phyloP scores from a whole-genome alignment of 2,113 vertebrate species.

The Hepsetus odoe region DNA sequence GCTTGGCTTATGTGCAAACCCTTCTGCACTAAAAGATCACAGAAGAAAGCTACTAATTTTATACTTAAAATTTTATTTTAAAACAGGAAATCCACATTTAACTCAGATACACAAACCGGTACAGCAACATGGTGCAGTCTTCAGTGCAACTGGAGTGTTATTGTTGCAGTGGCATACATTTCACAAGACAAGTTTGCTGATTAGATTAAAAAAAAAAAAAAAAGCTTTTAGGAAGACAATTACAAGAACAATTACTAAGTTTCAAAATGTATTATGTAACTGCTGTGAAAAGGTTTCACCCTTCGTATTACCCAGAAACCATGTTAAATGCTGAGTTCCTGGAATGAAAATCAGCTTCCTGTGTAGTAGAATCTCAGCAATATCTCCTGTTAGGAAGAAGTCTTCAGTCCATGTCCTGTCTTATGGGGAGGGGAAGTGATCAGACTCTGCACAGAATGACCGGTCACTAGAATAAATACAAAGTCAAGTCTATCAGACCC shows the following conservation, averaged over 20 bases:
- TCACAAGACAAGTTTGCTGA: too few species aligned
- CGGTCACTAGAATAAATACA: background rate
- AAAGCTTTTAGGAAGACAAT: too few species aligned
- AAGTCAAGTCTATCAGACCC: background rate
- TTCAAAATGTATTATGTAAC: background rate
- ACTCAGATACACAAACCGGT: background rate
- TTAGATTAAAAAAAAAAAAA: too few species aligned
- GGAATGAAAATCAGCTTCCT: conserved; percentile 15
- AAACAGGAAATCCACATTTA: background rate
- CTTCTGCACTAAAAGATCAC: conserved; percentile 15
- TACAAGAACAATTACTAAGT: background rate
- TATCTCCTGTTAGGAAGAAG: conserved; percentile 4
- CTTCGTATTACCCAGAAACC: background rate
- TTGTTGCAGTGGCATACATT: background rate
- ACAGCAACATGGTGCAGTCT: too few species aligned
- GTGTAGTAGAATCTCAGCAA: background rate
- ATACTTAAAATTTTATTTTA: background rate
- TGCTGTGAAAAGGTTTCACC: background rate
- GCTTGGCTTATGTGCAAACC: conserved; percentile 4
- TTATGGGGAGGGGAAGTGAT: background rate
- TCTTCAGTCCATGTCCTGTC: background rate
- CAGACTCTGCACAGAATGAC: background rate
- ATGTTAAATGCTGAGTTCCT: conserved; percentile 3
- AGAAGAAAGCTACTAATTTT: background rate
- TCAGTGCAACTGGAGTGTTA: too few species aligned